phyloP scores from a whole-genome alignment of 1,140 invertebrate genomes.

The Drosophila truncata region DNA sequence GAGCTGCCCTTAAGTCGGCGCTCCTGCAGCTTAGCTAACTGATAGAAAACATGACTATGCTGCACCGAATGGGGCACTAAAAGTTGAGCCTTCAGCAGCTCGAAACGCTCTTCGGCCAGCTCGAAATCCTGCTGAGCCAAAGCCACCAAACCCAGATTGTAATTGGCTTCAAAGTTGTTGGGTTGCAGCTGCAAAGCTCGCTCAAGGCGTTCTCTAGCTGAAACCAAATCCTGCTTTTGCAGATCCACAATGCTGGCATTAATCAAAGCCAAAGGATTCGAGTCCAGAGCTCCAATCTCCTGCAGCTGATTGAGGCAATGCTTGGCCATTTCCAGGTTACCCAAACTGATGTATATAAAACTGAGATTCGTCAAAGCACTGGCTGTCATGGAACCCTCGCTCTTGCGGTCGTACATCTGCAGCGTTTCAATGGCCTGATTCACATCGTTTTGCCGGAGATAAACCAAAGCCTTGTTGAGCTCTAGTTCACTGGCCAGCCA shows the following conservation, averaged over 20 bases:
- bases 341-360: conserved; percentile 95
- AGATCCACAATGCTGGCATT: conserved; percentile 95
- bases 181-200: conserved; percentile 93
- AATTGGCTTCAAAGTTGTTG: conserved; percentile 95
- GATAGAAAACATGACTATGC: conserved; percentile 94
- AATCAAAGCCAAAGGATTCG: conserved; percentile 93
- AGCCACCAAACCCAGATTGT: conserved; percentile 93
- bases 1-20: conserved; percentile 84
- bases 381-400: conserved; percentile 93
- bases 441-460: conserved; percentile 94
- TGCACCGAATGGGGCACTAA: conserved; percentile 81
- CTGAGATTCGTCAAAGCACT: conserved; percentile 96
- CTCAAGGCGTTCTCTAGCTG: conserved; percentile 91
- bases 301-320: conserved; percentile 92
- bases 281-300: conserved; percentile 89
- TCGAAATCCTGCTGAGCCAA: conserved; percentile 90
- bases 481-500: conserved; percentile 95
- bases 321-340: conserved; percentile 93
- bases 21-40: conserved; percentile 94
- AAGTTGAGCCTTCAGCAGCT: conserved; percentile 87
- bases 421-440: conserved; percentile 93
- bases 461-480: conserved; percentile 97
- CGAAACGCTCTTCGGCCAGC: conserved; percentile 88
- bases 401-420: conserved; percentile 95
- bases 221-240: conserved; percentile 90